Evolutionary conservation across 2,113 vertebrate genomes (phyloP).

Genomic region (Notarius quadriscutis): DNA sequence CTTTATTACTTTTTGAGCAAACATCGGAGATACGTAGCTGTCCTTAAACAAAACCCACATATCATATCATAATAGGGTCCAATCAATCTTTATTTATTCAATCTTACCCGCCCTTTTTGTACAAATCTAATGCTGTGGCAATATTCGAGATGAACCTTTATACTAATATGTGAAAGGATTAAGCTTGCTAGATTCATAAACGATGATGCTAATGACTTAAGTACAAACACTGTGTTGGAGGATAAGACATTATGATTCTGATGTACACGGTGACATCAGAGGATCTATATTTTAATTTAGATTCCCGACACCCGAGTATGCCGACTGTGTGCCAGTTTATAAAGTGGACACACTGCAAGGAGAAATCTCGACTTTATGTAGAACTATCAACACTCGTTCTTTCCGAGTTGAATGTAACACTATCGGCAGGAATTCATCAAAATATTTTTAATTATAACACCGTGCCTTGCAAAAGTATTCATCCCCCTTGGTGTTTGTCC

Average conservation of each 20-base stretch:
- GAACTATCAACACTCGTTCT: background rate
- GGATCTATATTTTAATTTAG: background rate
- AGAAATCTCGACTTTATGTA: background rate
- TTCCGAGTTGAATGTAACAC: background rate
- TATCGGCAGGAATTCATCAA: background rate
- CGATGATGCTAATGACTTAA: constrained; percentile 31
- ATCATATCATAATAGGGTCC: constrained; percentile 16
- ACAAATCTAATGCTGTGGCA: constrained; percentile 29
- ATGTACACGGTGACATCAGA: background rate
- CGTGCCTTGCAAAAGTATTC: too few relatives aligned
- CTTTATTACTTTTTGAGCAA: constrained; percentile 38
- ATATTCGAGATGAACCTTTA: constrained; percentile 20
- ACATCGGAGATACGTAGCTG: background rate
- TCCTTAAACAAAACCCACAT: background rate
- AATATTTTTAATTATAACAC: too few relatives aligned
- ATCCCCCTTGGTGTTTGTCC: too few relatives aligned
- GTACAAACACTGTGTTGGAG: constrained; percentile 18
- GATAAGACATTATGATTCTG: background rate
- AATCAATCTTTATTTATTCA: constrained; percentile 28
- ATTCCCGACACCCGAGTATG: background rate
- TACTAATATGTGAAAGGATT: constrained; percentile 29
- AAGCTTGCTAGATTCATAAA: constrained; percentile 22
- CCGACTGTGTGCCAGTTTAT: background rate
- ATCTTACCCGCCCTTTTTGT: constrained; percentile 20
- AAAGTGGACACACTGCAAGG: background rate